Evolutionary conservation across 1,140 invertebrate genomes (phyloP).

Genomic region (Heliconius hermathena): DNA sequence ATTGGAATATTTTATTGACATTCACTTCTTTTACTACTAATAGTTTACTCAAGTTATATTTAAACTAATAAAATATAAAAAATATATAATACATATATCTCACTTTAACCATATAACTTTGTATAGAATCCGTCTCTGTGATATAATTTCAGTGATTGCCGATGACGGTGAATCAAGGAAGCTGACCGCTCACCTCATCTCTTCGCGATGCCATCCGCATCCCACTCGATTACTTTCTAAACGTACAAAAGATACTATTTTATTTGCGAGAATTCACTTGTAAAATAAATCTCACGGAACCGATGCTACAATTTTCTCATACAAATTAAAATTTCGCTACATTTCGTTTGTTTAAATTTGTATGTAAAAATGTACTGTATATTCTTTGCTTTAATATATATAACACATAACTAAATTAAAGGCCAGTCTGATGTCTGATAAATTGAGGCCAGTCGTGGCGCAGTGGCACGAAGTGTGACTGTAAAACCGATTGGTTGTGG

Average conservation of each 20-base stretch:
- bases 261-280: constrained; percentile 19
- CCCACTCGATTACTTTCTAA: constrained; percentile 44
- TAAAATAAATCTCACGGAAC: constrained; percentile 21
- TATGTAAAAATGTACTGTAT: not conserved
- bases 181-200: constrained; percentile 40
- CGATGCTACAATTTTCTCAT: not conserved
- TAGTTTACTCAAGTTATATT: no score
- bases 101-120: not conserved
- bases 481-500: no score
- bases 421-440: no score
- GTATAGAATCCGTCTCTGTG: not conserved
- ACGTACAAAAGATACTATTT: constrained; percentile 35
- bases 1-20: no score
- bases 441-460: no score
- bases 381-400: no score
- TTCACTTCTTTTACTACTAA: no score
- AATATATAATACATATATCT: not conserved
- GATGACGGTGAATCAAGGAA: constrained; percentile 40
- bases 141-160: constrained; percentile 17
- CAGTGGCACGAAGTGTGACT: no score
- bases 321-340: not conserved
- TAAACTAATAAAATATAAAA: no score
- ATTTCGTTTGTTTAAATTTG: not conserved
- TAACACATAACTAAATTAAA: no score
- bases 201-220: constrained; percentile 44